A percentile compares a stretch with the other conserved stretches of the same genome.
Conservation (phyloP, 2,888 invertebrate species). For the Dendrolimus houi region DNA sequence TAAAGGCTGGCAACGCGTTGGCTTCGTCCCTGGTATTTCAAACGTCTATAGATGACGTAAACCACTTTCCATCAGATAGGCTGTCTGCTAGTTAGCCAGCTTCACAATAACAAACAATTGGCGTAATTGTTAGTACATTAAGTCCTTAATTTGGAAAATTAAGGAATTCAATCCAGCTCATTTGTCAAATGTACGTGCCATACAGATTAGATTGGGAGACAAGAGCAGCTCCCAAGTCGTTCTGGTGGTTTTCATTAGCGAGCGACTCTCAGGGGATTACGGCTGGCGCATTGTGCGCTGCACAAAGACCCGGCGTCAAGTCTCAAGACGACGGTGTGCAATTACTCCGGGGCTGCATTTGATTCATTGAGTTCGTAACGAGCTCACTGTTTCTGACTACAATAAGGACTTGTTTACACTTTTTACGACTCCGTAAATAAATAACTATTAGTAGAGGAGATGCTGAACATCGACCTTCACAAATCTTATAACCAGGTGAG, state of each 20-base stretch:
- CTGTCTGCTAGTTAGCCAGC: neutral
- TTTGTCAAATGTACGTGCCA: constrained; percentile 4
- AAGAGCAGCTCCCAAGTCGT: neutral
- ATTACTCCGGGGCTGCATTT: constrained; percentile 1
- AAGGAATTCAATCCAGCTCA: constrained; percentile 2
- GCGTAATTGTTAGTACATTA: too few species aligned
- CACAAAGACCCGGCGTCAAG: constrained; percentile 19
- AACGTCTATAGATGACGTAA: too few species aligned
- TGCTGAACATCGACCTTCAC: too few species aligned
- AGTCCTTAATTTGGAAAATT: too few species aligned
- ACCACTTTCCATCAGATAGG: too few species aligned
- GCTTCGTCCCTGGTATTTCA: too few species aligned
- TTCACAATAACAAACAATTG: neutral
- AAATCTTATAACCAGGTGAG: too few species aligned
- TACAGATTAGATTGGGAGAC: constrained; percentile 2
- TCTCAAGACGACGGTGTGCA: constrained; percentile 2
- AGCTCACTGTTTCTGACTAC: constrained; percentile 1
- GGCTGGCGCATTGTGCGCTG: constrained; percentile 15
- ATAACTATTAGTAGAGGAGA: too few species aligned
- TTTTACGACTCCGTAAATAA: too few species aligned
- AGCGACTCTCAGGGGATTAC: constrained; percentile 20
- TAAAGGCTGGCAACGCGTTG: too few species aligned
- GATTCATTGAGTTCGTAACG: constrained; percentile 1
- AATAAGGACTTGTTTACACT: neutral
- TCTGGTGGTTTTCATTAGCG: constrained; percentile 18